Base-by-base conservation (phyloP, 2,888 invertebrate species). In the Protophormia terraenovae region DNA sequence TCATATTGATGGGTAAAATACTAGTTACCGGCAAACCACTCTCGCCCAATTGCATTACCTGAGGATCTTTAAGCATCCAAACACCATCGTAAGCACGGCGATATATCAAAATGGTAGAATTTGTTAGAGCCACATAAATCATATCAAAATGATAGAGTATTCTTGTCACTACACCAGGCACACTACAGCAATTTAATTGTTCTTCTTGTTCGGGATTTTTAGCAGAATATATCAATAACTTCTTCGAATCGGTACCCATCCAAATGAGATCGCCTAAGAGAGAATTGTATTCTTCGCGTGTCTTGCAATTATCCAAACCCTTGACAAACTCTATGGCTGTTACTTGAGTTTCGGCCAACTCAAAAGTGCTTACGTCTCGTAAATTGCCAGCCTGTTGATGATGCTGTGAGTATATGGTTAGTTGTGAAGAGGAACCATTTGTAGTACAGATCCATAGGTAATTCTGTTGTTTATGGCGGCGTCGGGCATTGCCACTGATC, bases 371-470 rank as follows among this genome's bases (percentile, higher is more conserved):
- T 29, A 97, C 94, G 89, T 97, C 96, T 90, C 96, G 96, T 78
- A 96, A 93, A 78, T 94, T 94, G 67, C 96, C 96, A 77, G 96
- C 95, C 88, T 96, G 96, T 87, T 95, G 95, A 32, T 94, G 94
- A 89, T 96, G 95, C 88, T 95, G 95, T 58, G 96, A 95, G 87
- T 97, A 94, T 60, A 97, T 95, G 53, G 97, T 95, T 84, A 97
- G 96, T 90, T 96, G 96, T 89, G 95, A 96, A 90, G 95, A 95
- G 41, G 95, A 94, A 27, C 96, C 96, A 90, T 97, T 97, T 62
- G 95, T 95, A 86, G 97, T 97, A 91, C 97, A 97, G 86, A 98
- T 95, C 98, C 98, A 98, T 87, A 98, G 94, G 91, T 97, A 96
- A 88, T 96, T 97, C 89, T 97, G 96, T 84, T 95, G 94, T 89